These are phyloP conservation scores for Orthochromis indermauri DNA, from an alignment of 2,113 vertebrate genomes.

Conservation along the genomic window DNA sequence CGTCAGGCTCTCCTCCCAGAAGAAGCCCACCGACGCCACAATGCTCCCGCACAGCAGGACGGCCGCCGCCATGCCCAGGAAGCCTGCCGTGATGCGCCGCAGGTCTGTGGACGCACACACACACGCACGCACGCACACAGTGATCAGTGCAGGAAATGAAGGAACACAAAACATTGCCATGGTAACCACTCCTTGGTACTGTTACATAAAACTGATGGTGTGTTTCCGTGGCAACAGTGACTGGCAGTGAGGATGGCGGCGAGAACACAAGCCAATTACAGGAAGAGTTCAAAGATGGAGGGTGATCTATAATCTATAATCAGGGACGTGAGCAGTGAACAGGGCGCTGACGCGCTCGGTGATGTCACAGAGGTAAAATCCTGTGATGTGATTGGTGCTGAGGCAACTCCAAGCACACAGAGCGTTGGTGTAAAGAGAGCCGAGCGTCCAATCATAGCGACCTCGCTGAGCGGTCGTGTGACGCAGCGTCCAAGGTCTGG, in stretches of 20 bases:
- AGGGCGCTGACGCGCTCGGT: neutral
- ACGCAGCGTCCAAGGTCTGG: neutral
- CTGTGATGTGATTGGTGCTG: neutral
- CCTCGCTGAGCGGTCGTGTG: neutral
- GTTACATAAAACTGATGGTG: neutral
- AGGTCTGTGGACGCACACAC: constrained; percentile 62
- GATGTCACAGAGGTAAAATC: neutral
- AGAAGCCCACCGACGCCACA: constrained; percentile 75
- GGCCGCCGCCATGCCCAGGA: constrained; percentile 80
- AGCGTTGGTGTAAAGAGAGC: neutral
- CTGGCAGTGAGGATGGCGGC: neutral
- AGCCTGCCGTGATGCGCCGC: constrained; percentile 76
- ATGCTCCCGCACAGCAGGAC: constrained; percentile 79
- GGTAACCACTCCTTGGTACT: constrained; percentile 11
- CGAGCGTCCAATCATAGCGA: neutral
- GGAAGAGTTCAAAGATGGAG: neutral
- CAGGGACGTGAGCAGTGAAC: neutral
- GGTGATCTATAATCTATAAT: neutral
- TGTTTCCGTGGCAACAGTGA: constrained; percentile 16
- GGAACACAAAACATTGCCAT: constrained; percentile 11
- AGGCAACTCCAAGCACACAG: neutral
- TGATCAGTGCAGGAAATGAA: neutral
- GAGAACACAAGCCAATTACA: neutral
- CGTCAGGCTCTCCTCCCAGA: constrained; percentile 83
- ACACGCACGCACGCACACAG: neutral